These are phyloP conservation scores for Willowsia nigromaculata DNA, from an alignment of 2,888 invertebrate species.

Conservation along the genomic window DNA sequence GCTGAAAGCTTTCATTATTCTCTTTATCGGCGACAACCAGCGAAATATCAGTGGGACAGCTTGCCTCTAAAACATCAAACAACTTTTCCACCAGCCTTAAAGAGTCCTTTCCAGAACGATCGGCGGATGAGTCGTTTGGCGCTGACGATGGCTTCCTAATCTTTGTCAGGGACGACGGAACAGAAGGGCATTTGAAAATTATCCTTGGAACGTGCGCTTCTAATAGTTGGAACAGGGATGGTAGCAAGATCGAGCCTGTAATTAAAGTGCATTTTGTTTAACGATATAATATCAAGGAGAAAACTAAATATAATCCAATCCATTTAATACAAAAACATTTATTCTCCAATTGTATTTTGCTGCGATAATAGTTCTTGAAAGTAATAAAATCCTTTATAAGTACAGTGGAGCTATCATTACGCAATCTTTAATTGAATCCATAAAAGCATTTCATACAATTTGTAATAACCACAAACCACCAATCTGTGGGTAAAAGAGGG, in stretches of 20 bases:
- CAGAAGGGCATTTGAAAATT: conserved; percentile 10
- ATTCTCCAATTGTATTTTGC: too few relatives aligned
- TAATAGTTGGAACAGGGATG: conserved; percentile 28
- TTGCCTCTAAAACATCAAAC: conserved; percentile 59
- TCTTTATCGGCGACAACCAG: conserved; percentile 43
- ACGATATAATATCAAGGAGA: too few relatives aligned
- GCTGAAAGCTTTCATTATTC: background rate
- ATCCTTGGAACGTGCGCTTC: background rate
- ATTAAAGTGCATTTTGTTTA: background rate
- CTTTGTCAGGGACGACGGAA: background rate
- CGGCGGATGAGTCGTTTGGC: background rate
- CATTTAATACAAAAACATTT: too few relatives aligned
- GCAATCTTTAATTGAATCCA: too few relatives aligned
- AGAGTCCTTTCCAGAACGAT: background rate
- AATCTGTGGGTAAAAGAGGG: too few relatives aligned
- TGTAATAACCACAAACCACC: too few relatives aligned
- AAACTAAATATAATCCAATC: too few relatives aligned
- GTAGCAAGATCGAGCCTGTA: conserved; percentile 37
- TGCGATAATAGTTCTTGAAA: too few relatives aligned
- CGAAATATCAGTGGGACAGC: conserved; percentile 38
- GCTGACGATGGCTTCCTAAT: background rate
- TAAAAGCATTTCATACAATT: too few relatives aligned
- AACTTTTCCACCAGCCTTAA: conserved; percentile 44
- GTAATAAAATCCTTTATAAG: too few relatives aligned
- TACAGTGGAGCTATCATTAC: too few relatives aligned